These are phyloP conservation scores for Nothura maculosa DNA, from an alignment of 2,797 vertebrate genomes.

Conservation along the genomic window DNA sequence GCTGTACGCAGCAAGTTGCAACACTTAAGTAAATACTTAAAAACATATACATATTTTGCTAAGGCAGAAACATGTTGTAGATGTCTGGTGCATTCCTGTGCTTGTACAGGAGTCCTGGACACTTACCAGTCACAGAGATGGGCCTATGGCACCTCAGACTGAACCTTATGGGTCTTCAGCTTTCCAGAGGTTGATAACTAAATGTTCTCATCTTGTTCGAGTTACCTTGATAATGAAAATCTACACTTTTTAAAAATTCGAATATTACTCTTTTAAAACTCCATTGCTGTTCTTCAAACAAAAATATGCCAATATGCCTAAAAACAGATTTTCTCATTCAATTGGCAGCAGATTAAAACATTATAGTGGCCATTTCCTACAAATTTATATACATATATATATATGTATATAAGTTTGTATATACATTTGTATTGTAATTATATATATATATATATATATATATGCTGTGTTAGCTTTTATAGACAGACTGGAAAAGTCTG, in stretches of 20 bases:
- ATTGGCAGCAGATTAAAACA: background rate
- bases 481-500: background rate
- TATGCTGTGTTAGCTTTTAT: background rate
- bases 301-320: background rate
- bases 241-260: background rate
- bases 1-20: background rate
- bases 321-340: background rate
- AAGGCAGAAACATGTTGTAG: rapidly evolving
- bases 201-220: background rate
- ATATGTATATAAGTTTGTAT: too few relatives aligned
- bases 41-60: rapidly evolving
- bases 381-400: background rate
- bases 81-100: background rate
- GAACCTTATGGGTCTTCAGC: background rate
- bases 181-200: background rate
- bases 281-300: background rate
- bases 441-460: too few relatives aligned
- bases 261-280: background rate
- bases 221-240: background rate
- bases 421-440: too few relatives aligned
- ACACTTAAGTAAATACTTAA: background rate
- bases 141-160: background rate
- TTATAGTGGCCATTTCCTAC: background rate
- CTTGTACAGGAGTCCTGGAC: background rate
- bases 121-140: background rate